A percentile compares a stretch with the other conserved stretches of the same genome.
Conservation (phyloP, 2,113 vertebrate species). For the Rhegmatorhina hoffmannsi region DNA sequence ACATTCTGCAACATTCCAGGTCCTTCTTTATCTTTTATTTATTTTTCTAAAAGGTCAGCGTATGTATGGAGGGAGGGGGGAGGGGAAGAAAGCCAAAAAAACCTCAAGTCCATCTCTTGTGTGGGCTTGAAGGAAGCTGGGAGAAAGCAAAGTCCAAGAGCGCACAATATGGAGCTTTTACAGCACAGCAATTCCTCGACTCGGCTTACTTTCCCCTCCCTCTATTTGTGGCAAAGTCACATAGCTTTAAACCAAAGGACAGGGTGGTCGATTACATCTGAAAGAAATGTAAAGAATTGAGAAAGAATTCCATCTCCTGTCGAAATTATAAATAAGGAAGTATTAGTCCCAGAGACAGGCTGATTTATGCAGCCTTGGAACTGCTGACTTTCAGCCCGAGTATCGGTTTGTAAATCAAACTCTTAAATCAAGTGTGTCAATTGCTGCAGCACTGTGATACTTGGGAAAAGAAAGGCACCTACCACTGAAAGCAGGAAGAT, state of each 20-base stretch:
- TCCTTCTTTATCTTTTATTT: conserved; percentile 89
- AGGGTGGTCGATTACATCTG: conserved; percentile 64
- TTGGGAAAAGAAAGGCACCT: conserved; percentile 28
- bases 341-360: conserved; percentile 66
- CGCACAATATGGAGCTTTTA: conserved; percentile 73
- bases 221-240: conserved; percentile 70
- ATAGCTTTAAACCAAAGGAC: conserved; percentile 72
- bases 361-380: conserved; percentile 66
- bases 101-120: conserved; percentile 71
- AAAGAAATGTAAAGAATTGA: conserved; percentile 68
- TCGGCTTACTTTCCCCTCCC: conserved; percentile 43
- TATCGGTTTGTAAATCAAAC: conserved; percentile 73
- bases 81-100: conserved; percentile 65
- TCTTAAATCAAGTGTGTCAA: conserved; percentile 66
- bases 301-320: conserved; percentile 71
- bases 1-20: conserved; percentile 87
- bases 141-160: conserved; percentile 71
- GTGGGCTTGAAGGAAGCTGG: conserved; percentile 66
- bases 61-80: conserved; percentile 54
- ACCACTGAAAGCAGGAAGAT: conserved; percentile 48
- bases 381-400: conserved; percentile 64
- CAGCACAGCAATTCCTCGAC: conserved; percentile 56
- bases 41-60: conserved; percentile 81
- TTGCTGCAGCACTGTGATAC: not conserved
- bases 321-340: conserved; percentile 68